Conservation (phyloP, 2,888 invertebrate species). For the Rotaria socialis region DNA sequence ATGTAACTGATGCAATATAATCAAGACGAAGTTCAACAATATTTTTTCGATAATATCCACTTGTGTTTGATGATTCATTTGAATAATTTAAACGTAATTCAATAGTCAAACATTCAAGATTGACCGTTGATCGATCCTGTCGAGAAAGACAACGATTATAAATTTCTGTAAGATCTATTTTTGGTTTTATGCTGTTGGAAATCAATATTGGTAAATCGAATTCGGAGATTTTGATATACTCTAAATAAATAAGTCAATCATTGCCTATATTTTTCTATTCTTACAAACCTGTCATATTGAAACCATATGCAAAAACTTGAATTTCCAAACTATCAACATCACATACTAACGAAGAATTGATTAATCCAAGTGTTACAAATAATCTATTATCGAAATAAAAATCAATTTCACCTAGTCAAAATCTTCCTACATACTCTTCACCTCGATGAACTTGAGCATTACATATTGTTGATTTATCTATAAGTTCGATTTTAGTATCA, state of each 20-base stretch:
- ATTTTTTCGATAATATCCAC: neutral
- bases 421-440: neutral
- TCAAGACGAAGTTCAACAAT: neutral
- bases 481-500: neutral
- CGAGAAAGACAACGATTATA: neutral
- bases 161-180: neutral
- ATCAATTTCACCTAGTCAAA: too few relatives aligned
- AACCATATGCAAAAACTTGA: neutral
- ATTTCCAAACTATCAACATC: neutral
- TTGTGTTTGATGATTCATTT: neutral
- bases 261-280: neutral
- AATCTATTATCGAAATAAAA: neutral
- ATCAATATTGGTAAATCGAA: neutral
- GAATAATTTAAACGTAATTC: neutral
- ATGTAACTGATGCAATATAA: neutral
- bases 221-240: neutral
- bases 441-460: constrained; percentile 3
- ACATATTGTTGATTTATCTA: neutral
- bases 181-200: neutral
- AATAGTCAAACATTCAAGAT: neutral
- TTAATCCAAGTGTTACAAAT: neutral
- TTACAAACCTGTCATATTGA: neutral
- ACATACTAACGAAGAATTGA: neutral
- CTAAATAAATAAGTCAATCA: neutral
- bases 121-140: neutral